These are phyloP conservation scores for Xanthia togata DNA, from an alignment of 2,888 invertebrate genomes.

Conservation along the genomic window DNA sequence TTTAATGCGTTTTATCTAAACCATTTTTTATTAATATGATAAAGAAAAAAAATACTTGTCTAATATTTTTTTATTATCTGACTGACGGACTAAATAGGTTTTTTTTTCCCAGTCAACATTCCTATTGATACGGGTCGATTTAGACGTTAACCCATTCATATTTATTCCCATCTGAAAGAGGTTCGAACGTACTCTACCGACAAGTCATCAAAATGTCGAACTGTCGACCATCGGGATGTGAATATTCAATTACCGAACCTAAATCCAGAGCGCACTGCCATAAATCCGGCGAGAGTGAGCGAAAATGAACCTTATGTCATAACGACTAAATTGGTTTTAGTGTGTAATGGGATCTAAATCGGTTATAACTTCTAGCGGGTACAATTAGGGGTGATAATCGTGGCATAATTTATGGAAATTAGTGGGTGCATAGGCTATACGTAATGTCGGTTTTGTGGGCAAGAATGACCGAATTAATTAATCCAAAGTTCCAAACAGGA, in stretches of 20 bases:
- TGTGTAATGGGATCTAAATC: constrained; percentile 36
- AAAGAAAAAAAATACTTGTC: too few species aligned
- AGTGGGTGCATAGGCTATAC: constrained; percentile 66
- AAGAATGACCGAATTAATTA: constrained; percentile 11
- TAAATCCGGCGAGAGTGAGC: constrained; percentile 54
- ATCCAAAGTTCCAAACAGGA: constrained; percentile 4
- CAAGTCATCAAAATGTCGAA: constrained; percentile 79
- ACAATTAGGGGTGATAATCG: constrained; percentile 77
- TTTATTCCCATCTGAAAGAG: constrained; percentile 68
- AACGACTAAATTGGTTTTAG: constrained; percentile 29
- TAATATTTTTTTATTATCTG: too few species aligned
- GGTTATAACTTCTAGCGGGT: constrained; percentile 64
- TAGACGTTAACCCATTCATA: constrained; percentile 49
- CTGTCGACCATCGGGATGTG: constrained; percentile 77
- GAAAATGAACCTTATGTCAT: constrained; percentile 68
- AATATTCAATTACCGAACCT: constrained; percentile 84
- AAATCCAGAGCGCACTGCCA: constrained; percentile 71
- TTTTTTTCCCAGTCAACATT: too few species aligned
- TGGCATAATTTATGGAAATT: constrained; percentile 81
- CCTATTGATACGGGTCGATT: constrained; percentile 38
- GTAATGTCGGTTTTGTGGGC: constrained; percentile 10
- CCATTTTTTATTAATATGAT: too few species aligned
- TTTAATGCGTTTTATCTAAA: too few species aligned
- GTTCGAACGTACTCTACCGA: constrained; percentile 66
- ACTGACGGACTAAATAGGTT: too few species aligned